Evolutionary conservation across 2,888 invertebrate genomes (phyloP), one percentile per base, ranked within the genome.

Genomic region (Erpobdella octoculata): DNA sequence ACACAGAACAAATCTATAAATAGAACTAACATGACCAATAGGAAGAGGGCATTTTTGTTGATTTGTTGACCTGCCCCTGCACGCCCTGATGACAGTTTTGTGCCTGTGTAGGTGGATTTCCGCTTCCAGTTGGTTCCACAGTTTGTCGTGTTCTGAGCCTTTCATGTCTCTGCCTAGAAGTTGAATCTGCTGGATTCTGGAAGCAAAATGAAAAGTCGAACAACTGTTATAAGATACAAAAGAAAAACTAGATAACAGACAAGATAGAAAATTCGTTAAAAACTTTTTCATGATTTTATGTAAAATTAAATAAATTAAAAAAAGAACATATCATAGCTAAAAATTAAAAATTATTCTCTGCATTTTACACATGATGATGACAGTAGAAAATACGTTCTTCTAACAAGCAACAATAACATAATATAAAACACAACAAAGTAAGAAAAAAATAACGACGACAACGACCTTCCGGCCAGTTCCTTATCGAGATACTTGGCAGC

Each of bases 401-500:
- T n/a, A n/a, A n/a, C n/a, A n/a, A n/a, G n/a, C n/a, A n/a, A n/a
- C n/a, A n/a, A n/a, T n/a, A n/a, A n/a, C n/a, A n/a, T n/a, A n/a
- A n/a, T n/a, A n/a, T n/a, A n/a, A n/a, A n/a, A n/a, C n/a, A n/a
- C n/a, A n/a, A n/a, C n/a, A n/a, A n/a, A n/a, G n/a, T n/a, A n/a
- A n/a, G n/a, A n/a, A n/a, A n/a, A n/a, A n/a, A n/a, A n/a, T n/a
- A n/a, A n/a, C n/a, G n/a, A n/a, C n/a, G n/a, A n/a, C n/a, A n/a
- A n/a, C n/a, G n/a, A 86, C 86, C 86, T 85, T 74, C 87, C 87
- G 38, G 91, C 90, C 72, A 91, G 83, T 81, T 91, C 91, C 81
- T 92, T 92, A 82, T 92, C 91, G 76, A 92, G 84, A 81, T 92
- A 92, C 80, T 91, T 91, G 15, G 91, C 91, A 12, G 91, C 91